Conservation (phyloP, 2,113 vertebrate genomes). For the Phalacrocorax brasilianus region DNA sequence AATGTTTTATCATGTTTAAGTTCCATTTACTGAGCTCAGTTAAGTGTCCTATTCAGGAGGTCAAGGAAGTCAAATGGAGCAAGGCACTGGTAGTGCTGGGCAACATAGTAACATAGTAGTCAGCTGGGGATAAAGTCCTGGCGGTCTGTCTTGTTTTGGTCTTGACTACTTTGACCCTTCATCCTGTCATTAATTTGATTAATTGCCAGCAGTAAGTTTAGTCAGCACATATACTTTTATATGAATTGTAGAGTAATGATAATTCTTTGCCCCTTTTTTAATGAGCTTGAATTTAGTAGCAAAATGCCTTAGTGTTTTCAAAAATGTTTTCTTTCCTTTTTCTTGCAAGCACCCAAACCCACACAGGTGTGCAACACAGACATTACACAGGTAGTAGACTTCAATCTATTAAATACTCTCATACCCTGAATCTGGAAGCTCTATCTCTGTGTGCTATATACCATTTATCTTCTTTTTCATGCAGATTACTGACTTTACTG, state of each 20-base stretch:
- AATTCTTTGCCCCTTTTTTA: background rate
- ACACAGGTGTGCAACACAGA: background rate
- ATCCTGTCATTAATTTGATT: background rate
- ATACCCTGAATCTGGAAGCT: background rate
- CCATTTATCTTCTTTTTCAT: background rate
- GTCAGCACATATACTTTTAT: background rate
- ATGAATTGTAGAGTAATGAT: background rate
- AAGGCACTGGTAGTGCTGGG: background rate
- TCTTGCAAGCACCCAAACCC: background rate
- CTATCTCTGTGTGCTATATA: background rate
- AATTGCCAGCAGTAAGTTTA: background rate
- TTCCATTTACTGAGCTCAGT: background rate
- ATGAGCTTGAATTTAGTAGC: background rate
- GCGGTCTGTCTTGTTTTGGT: background rate
- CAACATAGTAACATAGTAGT: background rate
- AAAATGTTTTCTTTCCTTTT: background rate
- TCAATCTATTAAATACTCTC: background rate
- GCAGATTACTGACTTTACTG: background rate
- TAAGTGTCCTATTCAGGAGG: background rate
- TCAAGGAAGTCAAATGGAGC: background rate
- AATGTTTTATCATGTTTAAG: background rate
- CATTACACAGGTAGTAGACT: background rate
- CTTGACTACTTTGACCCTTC: background rate
- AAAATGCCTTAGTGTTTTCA: background rate
- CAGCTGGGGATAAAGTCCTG: background rate